These are phyloP conservation scores for Ditula angustiorana DNA, from an alignment of 2,888 invertebrate genomes.

Conservation along the genomic window DNA sequence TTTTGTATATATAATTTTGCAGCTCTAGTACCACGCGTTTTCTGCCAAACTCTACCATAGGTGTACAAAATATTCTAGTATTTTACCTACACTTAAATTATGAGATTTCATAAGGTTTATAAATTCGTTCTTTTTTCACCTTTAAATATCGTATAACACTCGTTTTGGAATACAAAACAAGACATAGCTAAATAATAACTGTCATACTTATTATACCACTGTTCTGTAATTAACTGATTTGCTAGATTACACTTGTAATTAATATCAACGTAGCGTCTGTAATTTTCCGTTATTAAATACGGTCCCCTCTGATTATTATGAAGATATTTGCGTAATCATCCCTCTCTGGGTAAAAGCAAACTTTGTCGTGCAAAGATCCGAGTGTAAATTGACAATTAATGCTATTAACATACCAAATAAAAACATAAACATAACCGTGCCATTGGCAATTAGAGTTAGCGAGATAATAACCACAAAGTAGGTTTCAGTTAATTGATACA, in stretches of 20 bases:
- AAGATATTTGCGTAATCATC: conserved; percentile 29
- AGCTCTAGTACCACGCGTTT: too few species aligned
- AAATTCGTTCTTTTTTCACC: too few species aligned
- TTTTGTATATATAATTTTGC: too few species aligned
- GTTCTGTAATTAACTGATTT: conserved; percentile 19
- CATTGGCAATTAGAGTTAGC: neutral
- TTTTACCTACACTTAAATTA: too few species aligned
- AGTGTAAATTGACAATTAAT: conserved; percentile 26
- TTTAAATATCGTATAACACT: too few species aligned
- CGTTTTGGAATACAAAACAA: too few species aligned
- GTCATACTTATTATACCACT: neutral
- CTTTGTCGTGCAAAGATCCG: conserved; percentile 22
- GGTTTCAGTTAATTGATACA: too few species aligned
- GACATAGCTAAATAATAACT: too few species aligned
- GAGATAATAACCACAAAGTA: too few species aligned
- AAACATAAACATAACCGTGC: neutral
- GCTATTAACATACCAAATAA: conserved; percentile 13
- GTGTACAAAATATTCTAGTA: too few species aligned
- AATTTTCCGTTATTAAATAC: conserved; percentile 33
- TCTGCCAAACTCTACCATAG: too few species aligned
- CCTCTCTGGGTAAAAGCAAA: conserved; percentile 18
- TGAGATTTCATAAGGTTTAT: too few species aligned
- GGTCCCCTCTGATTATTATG: conserved; percentile 22
- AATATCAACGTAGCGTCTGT: conserved; percentile 26
- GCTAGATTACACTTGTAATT: conserved; percentile 24